Base-by-base conservation (phyloP, 2,797 vertebrate species). In the Xiphorhynchus erythropygius region DNA sequence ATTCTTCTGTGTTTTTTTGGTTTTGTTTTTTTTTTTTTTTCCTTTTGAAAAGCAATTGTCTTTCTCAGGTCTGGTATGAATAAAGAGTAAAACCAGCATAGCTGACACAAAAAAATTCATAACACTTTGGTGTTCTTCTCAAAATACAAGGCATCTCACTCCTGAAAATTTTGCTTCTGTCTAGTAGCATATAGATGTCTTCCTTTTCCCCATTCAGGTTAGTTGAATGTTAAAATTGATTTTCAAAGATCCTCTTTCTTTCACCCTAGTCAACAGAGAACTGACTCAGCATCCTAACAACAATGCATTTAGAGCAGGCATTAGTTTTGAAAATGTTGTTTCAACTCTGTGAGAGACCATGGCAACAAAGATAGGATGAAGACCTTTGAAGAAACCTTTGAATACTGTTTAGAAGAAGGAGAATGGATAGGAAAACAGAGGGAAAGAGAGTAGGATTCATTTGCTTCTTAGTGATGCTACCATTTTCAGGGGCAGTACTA, bases 281-380 rank as follows among this genome's bases (percentile, higher is more conserved):
- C 88, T 94, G 93, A 94, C 93, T 96, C 86, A 92, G 92, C 95
- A 96, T 91, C 87, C 71, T 69, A 79, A 86, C 69, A 89, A 95
- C 96, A 95, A 97, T 94, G 83, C 88, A 91, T 80, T 96, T 89
- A 94, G 92, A 93, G 69, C 77, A 74, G 94, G 94, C 77, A 84
- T 87, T 94, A 83, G 77, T 94, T 97, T 84, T 89, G 89, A 93
- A 96, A 94, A 97, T 93, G 95, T 95, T 94, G 88, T 90, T 97
- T 96, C 92, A 95, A 75, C 93, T 94, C 90, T 37, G 74, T 80
- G 82, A 95, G 92, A 78, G 91, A 90, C 94, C 91, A 63, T 83
- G 93, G 86, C 95, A 96, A 97, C 95, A 96, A 96, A 95, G 90
- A 95, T 95, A 89, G 93, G 95, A 96, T 94, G 93, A 93, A 95